Evolutionary conservation across 2,888 invertebrate genomes (phyloP).

Genomic region (Caradrina clavipalpis): DNA sequence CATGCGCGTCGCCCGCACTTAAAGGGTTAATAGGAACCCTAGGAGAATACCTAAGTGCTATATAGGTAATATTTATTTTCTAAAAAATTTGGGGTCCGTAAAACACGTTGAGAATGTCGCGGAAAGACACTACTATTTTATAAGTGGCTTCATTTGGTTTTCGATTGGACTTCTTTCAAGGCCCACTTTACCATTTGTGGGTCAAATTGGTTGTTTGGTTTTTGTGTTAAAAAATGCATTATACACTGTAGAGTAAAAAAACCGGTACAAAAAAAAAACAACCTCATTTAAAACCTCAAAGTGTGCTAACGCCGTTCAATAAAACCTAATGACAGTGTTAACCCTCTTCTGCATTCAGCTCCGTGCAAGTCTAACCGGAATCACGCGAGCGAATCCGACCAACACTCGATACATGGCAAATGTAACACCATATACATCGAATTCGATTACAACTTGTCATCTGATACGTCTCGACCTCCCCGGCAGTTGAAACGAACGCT

Average conservation of each 20-base stretch:
- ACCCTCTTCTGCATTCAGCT: constrained; percentile 48
- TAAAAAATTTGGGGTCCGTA: no score
- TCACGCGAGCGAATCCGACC: constrained; percentile 40
- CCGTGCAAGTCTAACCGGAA: constrained; percentile 46
- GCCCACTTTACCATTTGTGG: not conserved
- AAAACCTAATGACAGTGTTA: constrained; percentile 49
- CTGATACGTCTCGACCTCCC: constrained; percentile 54
- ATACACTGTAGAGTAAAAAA: not conserved
- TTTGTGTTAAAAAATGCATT: not conserved
- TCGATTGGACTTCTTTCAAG: not conserved
- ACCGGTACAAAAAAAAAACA: constrained; percentile 12
- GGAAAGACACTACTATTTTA: no score
- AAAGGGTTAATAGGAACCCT: no score
- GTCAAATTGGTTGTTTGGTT: not conserved
- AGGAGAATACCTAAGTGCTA: no score
- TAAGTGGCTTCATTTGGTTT: not conserved
- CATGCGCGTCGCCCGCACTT: no score
- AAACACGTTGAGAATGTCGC: no score
- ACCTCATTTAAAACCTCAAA: constrained; percentile 35
- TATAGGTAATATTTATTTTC: no score
- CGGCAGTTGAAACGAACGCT: constrained; percentile 57
- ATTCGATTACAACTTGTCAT: constrained; percentile 60
- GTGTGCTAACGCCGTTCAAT: constrained; percentile 41
- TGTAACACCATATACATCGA: constrained; percentile 53
- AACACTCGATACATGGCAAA: constrained; percentile 53